Evolutionary conservation across 1,140 invertebrate species (phyloP), one percentile per base, ranked within the genome.

Genomic region (Homarus americanus): DNA sequence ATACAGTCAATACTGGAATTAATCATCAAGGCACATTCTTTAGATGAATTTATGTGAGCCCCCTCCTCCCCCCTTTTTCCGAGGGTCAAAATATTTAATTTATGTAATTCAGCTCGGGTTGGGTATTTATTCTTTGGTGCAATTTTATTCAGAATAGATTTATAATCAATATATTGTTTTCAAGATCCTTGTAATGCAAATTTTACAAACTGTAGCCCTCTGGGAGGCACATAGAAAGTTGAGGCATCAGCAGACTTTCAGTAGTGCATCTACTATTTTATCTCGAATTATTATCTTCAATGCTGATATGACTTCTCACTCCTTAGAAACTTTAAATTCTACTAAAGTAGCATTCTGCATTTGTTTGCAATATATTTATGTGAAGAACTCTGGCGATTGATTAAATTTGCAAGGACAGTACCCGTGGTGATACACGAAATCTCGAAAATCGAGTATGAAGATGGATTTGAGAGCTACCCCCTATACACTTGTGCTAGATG

Each of bases 141-240:
- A 69, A 69, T 69, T 69, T 69, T 69, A 69, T 69, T 69, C 63
- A 32, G n/a, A 63, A 20, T 63, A 63, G n/a, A 28, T 32, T 69
- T 32, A 69, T 32, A 32, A 32, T 69, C 5, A 69, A n/a, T n/a
- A n/a, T n/a, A n/a, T n/a, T n/a, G n/a, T 32, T 69, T 69, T 32
- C 4, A 69, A 63, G 9, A 69, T 32, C 63, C n/a, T 69, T 69
- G 63, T 69, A 32, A 69, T 69, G 24, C n/a, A 9, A 32, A 69
- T 2, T 32, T 32, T 4, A 32, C 2, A 32, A 28, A 32, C n/a
- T 0, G 10, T 28, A 20, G 53, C 5, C 63, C 12, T 28, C 32
- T 28, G 63, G 63, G 63, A 2, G 63, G 63, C n/a, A 69, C 44
- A 49, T 5, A 63, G n/a, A 32, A 69, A 5, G 63, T 32, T 5